These are phyloP conservation scores for Lytechinus variegatus DNA, from an alignment of 35 echinoderm and acorn worm genomes.

Conservation along the genomic window DNA sequence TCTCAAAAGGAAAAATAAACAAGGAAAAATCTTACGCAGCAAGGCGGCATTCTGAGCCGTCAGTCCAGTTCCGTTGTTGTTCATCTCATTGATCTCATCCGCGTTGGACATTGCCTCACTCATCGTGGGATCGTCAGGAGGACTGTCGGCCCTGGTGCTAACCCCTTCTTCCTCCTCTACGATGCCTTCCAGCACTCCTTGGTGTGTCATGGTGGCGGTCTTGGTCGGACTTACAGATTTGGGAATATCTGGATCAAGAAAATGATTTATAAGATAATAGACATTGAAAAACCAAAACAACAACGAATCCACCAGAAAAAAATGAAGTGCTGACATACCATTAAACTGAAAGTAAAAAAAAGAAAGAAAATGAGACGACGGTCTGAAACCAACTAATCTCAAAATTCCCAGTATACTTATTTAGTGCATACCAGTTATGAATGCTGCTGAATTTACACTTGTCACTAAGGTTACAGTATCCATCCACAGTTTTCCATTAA, in stretches of 20 bases:
- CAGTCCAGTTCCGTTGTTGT: constrained; percentile 55
- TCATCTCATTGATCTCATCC: constrained; percentile 87
- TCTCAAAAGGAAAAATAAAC: too few species aligned
- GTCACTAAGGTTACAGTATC: too few species aligned
- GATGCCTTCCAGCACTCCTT: constrained; percentile 75
- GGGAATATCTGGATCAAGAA: neutral
- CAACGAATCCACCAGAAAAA: too few species aligned
- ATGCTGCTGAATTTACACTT: too few species aligned
- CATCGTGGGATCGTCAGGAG: constrained; percentile 48
- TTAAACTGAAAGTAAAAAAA: too few species aligned
- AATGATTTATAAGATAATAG: neutral
- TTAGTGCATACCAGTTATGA: too few species aligned
- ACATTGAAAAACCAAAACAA: neutral
- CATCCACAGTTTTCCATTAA: too few species aligned
- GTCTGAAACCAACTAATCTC: too few species aligned
- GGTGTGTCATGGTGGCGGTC: constrained; percentile 65
- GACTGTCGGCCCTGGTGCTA: constrained; percentile 27
- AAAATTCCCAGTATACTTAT: too few species aligned
- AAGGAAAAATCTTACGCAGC: constrained; percentile 72
- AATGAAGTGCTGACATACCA: too few species aligned
- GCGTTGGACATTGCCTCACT: constrained; percentile 82
- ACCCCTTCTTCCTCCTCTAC: constrained; percentile 82
- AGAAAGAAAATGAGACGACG: too few species aligned
- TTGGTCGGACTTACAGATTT: constrained; percentile 80
- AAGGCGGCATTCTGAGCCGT: constrained; percentile 79